Conservation (phyloP, 2,797 vertebrate genomes). For the Margarornis squamiger region DNA sequence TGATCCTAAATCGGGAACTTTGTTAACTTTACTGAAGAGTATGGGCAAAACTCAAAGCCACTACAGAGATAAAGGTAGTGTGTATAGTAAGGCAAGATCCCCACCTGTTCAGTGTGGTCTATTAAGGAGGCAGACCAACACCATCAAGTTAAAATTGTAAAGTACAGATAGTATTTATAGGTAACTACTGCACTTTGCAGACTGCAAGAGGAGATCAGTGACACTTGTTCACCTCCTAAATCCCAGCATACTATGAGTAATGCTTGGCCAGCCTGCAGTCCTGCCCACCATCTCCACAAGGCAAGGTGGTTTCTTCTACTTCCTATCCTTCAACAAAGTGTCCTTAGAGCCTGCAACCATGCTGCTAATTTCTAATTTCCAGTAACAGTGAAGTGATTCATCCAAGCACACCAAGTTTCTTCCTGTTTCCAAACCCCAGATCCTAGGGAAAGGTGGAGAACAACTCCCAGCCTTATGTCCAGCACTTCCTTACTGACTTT, state of each 20-base stretch:
- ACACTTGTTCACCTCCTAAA: neutral
- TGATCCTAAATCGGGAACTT: neutral
- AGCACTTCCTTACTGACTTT: neutral
- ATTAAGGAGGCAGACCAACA: neutral
- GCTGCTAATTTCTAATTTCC: neutral
- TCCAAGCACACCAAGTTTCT: neutral
- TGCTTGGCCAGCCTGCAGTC: neutral
- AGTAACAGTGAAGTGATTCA: neutral
- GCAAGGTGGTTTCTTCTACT: neutral
- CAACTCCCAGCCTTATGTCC: neutral
- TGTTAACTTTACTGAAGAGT: neutral
- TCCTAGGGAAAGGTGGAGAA: neutral
- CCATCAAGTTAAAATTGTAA: neutral
- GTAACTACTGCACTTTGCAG: neutral
- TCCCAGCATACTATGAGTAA: fast-evolving
- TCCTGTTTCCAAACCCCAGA: neutral
- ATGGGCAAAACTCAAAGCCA: neutral
- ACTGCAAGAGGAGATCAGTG: neutral
- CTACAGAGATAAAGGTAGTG: neutral
- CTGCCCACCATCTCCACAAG: neutral
- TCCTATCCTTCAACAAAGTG: neutral
- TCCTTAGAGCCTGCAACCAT: neutral
- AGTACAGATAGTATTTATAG: neutral
- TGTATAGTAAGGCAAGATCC: neutral
- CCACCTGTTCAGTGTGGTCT: neutral